Percentiles rank a stretch among this genome's conserved stretches.
phyloP scores from a whole-genome alignment of 2,888 invertebrate species.

The Augiades crinisus region DNA sequence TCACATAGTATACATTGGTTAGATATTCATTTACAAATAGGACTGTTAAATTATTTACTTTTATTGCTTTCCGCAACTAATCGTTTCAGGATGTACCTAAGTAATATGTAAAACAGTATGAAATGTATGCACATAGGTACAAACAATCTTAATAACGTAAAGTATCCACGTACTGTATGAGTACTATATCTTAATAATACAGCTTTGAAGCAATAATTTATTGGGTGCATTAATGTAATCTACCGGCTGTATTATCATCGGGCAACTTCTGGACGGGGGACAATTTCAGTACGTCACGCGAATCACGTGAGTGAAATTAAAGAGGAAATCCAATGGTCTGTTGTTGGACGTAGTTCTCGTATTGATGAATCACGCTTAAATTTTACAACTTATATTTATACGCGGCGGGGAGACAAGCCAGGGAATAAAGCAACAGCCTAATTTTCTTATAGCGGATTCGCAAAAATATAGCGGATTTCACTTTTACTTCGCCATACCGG shows the following conservation, averaged over 20 bases:
- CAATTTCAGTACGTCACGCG: slow-evolving; percentile 28
- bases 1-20: too few relatives aligned
- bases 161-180: too few relatives aligned
- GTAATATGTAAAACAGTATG: too few relatives aligned
- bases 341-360: slow-evolving; percentile 18
- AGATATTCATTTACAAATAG: too few relatives aligned
- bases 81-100: too few relatives aligned
- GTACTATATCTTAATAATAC: too few relatives aligned
- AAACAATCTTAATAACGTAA: too few relatives aligned
- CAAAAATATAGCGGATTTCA: slow-evolving; percentile 20
- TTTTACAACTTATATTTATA: slow-evolving; percentile 32
- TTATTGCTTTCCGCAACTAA: too few relatives aligned
- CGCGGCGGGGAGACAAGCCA: slow-evolving; percentile 26
- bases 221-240: slow-evolving; percentile 25
- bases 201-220: slow-evolving; percentile 30
- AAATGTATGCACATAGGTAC: too few relatives aligned
- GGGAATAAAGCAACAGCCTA: slow-evolving; percentile 20
- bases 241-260: slow-evolving; percentile 27
- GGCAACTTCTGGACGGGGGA: slow-evolving; percentile 27
- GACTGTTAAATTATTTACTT: too few relatives aligned
- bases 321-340: slow-evolving; percentile 23
- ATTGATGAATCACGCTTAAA: slow-evolving; percentile 24
- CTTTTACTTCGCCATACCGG: slow-evolving; percentile 7
- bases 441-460: slow-evolving; percentile 20
- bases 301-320: slow-evolving; percentile 33